Evolutionary conservation across 2,888 invertebrate genomes (phyloP).

Genomic region (Mythimna vitellina): DNA sequence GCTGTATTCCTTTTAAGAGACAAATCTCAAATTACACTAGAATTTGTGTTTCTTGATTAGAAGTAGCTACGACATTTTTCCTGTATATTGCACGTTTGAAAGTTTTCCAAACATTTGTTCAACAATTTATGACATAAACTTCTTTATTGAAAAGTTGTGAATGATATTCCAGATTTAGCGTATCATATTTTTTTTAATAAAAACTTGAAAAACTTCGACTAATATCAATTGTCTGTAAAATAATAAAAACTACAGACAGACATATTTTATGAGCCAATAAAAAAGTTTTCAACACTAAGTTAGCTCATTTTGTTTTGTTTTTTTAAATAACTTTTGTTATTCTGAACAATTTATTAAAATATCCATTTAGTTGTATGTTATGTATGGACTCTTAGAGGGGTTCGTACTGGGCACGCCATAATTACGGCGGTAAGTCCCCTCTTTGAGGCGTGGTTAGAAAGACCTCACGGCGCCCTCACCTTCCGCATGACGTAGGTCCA

Average conservation of each 20-base stretch:
- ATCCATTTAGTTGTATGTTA: too few species aligned
- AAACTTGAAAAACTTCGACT: neutral
- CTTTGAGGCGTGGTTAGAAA: too few species aligned
- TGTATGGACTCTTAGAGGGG: too few species aligned
- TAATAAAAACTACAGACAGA: conserved; percentile 28
- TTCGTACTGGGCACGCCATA: too few species aligned
- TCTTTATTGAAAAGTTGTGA: neutral
- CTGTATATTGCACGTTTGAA: neutral
- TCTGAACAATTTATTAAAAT: conserved; percentile 9
- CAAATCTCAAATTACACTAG: neutral
- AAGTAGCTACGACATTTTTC: neutral
- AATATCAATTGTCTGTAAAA: conserved; percentile 33
- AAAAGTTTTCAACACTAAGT: conserved; percentile 28
- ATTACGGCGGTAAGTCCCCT: too few species aligned
- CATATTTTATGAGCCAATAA: conserved; percentile 25
- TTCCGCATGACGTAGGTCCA: too few species aligned
- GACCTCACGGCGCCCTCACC: too few species aligned
- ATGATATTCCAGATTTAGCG: neutral
- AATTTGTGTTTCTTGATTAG: neutral
- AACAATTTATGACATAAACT: neutral
- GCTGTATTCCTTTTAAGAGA: neutral
- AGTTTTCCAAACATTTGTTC: neutral
- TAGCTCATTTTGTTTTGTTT: conserved; percentile 20
- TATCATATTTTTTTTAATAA: neutral
- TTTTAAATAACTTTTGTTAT: conserved; percentile 3